Percentiles rank a stretch among this genome's conserved stretches.
Evolutionary conservation across 1,140 invertebrate species (phyloP).

Genomic region (Monomorium pharaonis): DNA sequence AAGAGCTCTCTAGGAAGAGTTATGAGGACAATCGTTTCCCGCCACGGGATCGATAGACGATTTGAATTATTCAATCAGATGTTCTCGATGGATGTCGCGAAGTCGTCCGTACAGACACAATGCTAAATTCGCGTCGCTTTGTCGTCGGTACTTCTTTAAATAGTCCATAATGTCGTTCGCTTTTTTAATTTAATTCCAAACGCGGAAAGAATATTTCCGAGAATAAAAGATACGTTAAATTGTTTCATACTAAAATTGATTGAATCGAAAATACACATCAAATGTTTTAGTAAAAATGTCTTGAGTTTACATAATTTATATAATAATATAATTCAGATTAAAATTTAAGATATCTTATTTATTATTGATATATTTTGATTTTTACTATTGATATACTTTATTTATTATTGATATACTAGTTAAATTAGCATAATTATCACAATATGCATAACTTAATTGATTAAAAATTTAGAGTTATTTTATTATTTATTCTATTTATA

Average conservation of each 20-base stretch:
- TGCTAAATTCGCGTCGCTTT: constrained; percentile 15
- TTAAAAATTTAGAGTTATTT: too few species aligned
- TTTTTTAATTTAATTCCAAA: background rate
- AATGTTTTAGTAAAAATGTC: background rate
- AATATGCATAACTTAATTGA: too few species aligned
- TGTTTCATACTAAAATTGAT: constrained; percentile 14
- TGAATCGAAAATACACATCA: background rate
- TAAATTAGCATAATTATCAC: too few species aligned
- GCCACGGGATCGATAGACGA: constrained; percentile 54
- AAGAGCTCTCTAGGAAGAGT: constrained; percentile 4
- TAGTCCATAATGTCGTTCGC: background rate
- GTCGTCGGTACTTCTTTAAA: constrained; percentile 7
- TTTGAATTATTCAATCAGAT: constrained; percentile 66
- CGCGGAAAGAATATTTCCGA: background rate
- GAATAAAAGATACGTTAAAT: background rate
- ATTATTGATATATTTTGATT: too few species aligned
- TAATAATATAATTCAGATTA: background rate
- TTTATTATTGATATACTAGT: too few species aligned
- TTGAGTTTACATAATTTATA: background rate
- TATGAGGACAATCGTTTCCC: constrained; percentile 37
- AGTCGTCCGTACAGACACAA: background rate
- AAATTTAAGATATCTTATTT: background rate
- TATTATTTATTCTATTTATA: too few species aligned
- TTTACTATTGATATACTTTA: too few species aligned
- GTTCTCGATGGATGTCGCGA: constrained; percentile 48